Conservation (phyloP, 1,140 invertebrate genomes). For the Macrotrachela quadricornifera region DNA sequence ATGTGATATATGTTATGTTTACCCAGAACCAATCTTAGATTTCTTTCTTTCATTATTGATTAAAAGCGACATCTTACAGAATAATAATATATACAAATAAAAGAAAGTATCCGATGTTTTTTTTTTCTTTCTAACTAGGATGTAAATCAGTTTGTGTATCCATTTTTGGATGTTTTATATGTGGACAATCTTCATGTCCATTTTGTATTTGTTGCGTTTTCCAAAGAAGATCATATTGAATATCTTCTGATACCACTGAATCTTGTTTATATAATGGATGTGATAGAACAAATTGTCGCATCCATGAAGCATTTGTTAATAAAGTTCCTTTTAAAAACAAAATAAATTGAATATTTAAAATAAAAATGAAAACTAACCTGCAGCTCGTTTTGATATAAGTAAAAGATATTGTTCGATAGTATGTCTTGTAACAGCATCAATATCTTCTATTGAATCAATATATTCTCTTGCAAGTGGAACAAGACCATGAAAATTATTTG, state of each 20-base stretch:
- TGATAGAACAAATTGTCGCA: conserved; percentile 60
- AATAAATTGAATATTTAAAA: too few relatives aligned
- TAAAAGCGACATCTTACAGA: too few relatives aligned
- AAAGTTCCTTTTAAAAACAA: conserved; percentile 14
- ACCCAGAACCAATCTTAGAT: too few relatives aligned
- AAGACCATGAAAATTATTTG: conserved; percentile 58
- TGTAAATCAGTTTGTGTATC: too few relatives aligned
- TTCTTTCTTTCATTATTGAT: too few relatives aligned
- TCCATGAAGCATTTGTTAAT: conserved; percentile 43
- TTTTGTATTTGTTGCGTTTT: conserved; percentile 20
- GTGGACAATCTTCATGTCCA: conserved; percentile 4
- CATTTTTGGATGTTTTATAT: too few relatives aligned
- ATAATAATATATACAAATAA: too few relatives aligned
- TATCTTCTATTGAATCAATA: conserved; percentile 47
- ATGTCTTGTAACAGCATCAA: conserved; percentile 79
- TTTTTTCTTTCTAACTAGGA: too few relatives aligned
- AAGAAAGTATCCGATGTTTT: too few relatives aligned
- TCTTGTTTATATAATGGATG: conserved; percentile 77
- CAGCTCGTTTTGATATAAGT: conserved; percentile 68
- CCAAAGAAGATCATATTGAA: conserved; percentile 76
- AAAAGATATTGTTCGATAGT: conserved; percentile 87
- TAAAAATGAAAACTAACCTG: conserved; percentile 18
- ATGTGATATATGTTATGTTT: too few relatives aligned
- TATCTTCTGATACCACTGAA: conserved; percentile 61
- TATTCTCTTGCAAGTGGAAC: conserved; percentile 79